Evolutionary conservation across 2,113 vertebrate species (phyloP).

Genomic region (Hirundichthys speculiger): DNA sequence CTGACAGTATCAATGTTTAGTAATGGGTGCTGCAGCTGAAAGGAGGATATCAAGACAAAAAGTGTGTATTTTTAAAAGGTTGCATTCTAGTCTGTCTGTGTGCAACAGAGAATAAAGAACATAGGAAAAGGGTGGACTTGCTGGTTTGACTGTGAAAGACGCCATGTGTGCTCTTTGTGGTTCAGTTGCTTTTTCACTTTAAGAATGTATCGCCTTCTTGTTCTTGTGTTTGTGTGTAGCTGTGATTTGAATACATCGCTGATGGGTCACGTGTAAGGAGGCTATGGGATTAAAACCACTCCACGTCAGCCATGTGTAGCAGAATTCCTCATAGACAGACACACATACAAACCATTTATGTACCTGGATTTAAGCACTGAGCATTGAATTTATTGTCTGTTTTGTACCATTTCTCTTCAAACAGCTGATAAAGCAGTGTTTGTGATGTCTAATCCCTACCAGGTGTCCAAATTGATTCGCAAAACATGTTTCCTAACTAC

Average conservation of each 20-base stretch:
- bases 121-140: neutral
- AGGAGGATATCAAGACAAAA: conserved; percentile 49
- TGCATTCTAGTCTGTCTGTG: conserved; percentile 9
- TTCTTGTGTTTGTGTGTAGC: conserved; percentile 4
- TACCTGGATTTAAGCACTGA: neutral
- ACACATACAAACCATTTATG: neutral
- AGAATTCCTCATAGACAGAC: neutral
- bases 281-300: conserved; percentile 15
- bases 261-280: neutral
- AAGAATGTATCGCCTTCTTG: neutral
- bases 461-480: conserved; percentile 52
- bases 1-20: conserved; percentile 56
- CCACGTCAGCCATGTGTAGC: neutral
- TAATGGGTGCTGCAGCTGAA: conserved; percentile 48
- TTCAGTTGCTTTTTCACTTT: neutral
- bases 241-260: conserved; percentile 25
- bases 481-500: conserved; percentile 34
- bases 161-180: conserved; percentile 1
- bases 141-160: conserved; percentile 24
- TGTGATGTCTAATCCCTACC: conserved; percentile 41
- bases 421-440: conserved; percentile 47
- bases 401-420: conserved; percentile 7
- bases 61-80: conserved; percentile 17
- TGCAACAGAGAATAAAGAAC: conserved; percentile 17
- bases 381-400: neutral